These are phyloP conservation scores for Lerista edwardsae DNA, from an alignment of 2,797 vertebrate species.

Conservation along the genomic window DNA sequence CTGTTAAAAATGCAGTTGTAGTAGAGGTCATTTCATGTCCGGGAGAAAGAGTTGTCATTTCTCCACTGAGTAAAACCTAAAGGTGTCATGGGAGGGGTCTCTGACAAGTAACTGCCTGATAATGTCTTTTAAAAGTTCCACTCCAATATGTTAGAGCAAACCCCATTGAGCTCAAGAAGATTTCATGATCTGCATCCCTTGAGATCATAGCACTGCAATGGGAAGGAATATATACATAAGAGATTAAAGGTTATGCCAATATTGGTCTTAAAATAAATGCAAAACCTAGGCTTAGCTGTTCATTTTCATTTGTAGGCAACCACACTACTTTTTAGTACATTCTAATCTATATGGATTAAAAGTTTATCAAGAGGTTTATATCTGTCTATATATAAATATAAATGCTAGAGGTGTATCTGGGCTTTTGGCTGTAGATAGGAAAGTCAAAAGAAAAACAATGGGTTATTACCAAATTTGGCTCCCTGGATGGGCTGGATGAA, in stretches of 20 bases:
- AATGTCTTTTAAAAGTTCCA: constrained; percentile 21
- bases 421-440: background rate
- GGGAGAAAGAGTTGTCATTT: background rate
- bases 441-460: background rate
- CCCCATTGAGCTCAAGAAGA: background rate
- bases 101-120: background rate
- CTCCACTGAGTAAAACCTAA: constrained; percentile 22
- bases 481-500: too few relatives aligned
- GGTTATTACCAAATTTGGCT: background rate
- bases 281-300: background rate
- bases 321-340: background rate
- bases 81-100: accelerated
- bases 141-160: constrained; percentile 22
- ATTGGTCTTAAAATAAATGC: constrained; percentile 1
- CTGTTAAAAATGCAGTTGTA: constrained; percentile 47
- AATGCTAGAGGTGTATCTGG: background rate
- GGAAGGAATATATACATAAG: background rate
- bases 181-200: background rate
- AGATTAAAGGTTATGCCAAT: background rate
- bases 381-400: background rate
- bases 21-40: constrained; percentile 42
- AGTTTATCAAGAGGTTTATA: background rate
- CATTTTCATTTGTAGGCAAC: background rate
- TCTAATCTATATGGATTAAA: constrained; percentile 12
- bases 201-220: background rate